Conservation (phyloP, 2,888 invertebrate genomes). For the Lithodes maja region DNA sequence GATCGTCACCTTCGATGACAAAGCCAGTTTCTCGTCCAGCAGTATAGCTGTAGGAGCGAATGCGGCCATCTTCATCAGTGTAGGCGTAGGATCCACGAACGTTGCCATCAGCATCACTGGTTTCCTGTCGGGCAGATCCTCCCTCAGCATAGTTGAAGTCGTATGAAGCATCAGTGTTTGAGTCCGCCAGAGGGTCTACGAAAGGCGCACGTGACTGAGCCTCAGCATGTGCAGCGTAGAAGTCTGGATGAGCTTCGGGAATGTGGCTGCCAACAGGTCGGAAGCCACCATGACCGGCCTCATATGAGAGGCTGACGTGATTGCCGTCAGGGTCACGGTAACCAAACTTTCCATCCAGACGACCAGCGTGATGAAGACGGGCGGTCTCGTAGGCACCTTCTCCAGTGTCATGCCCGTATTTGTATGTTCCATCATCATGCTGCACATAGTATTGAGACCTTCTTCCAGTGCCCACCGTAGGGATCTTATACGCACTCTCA, state of each 20-base stretch:
- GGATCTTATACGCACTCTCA: conserved; percentile 72
- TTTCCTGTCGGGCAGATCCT: conserved; percentile 50
- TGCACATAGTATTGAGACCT: no score
- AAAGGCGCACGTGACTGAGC: conserved; percentile 59
- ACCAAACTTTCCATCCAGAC: conserved; percentile 59
- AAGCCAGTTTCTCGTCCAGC: conserved; percentile 66
- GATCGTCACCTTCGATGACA: conserved; percentile 62
- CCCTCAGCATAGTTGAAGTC: conserved; percentile 59
- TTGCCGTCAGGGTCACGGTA: conserved; percentile 64
- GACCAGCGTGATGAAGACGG: conserved; percentile 78
- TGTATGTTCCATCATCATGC: no score
- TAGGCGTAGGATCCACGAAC: conserved; percentile 64
- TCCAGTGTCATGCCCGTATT: no score
- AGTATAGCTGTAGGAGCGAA: conserved; percentile 58
- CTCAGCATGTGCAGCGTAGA: conserved; percentile 44
- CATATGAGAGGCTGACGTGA: conserved; percentile 45
- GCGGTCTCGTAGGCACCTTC: conserved; percentile 83
- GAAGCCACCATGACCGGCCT: conserved; percentile 57
- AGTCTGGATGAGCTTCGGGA: conserved; percentile 42
- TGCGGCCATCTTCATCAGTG: conserved; percentile 62
- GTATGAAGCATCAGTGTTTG: conserved; percentile 61
- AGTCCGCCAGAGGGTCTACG: conserved; percentile 60
- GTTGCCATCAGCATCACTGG: conserved; percentile 62
- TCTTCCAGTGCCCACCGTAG: no score
- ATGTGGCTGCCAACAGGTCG: conserved; percentile 50